Base-by-base conservation (phyloP, 1,140 invertebrate species). In the Listronotus oregonensis region DNA sequence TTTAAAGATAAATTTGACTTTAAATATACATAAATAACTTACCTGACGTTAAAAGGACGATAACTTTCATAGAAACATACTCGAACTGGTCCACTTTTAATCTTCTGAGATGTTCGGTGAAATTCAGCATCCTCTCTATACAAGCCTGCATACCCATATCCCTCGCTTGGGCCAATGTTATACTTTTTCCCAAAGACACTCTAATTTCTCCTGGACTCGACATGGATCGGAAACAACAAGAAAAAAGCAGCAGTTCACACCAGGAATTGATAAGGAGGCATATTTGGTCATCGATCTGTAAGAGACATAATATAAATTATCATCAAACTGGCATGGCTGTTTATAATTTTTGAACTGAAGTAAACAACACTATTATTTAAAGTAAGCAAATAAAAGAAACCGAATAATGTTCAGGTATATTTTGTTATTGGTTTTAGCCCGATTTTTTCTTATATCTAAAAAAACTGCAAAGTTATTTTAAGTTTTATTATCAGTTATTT, bases 41-140 rank as follows among this genome's bases (percentile, higher is more conserved):
- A 95, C 93, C 93, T 75, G 95, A 97, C 60, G 94, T 94, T 70
- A 98, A 85, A 18, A 98, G 83, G 40, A 98, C 92, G 72, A 93
- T 93, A 56, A 98, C 90, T 84, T 98, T 98, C 84, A 99, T 90
- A 56, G 94, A 94, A 65, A 97, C 94, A 80, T 97, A 98, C 83
- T 99, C 96, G 77, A 96, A 96, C 74, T 94, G 88, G 80, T 98
- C 96, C n/a, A 98, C 91, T 70, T 91, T 85, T 39, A 98, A 82
- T 70, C 94, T 82, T 68, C 94, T 83, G 63, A 98, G 82, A 78
- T 97, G 93, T 75, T 97, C 93, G 0, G 95, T 95, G 73, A 98
- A 92, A 78, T 93, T 93, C 56, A 98, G 83, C 93, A 98, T 96
- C 50, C 94, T 84, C 77, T 95, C 93, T 69, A 98, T 95, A 73